These are phyloP conservation scores for Nebria brevicollis DNA, from an alignment of 2,888 invertebrate species.

Conservation along the genomic window DNA sequence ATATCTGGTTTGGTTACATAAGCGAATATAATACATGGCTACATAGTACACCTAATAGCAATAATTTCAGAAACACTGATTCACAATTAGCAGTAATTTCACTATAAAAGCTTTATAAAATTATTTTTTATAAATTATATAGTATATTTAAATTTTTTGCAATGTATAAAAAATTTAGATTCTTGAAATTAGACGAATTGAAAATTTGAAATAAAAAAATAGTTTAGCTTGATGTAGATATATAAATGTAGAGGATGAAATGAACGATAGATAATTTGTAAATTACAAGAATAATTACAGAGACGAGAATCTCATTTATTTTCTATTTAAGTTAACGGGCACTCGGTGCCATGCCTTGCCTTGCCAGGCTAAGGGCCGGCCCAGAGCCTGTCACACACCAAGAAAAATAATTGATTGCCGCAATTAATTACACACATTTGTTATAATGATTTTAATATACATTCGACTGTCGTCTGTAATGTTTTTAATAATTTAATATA, in stretches of 20 bases:
- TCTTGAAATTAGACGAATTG: too few species aligned
- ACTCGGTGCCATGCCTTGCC: background rate
- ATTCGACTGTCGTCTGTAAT: background rate
- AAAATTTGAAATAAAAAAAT: background rate
- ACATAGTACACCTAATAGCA: background rate
- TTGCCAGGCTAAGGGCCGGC: background rate
- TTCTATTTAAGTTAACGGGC: constrained; percentile 2
- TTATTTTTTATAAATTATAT: too few species aligned
- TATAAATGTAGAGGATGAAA: background rate
- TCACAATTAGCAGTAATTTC: too few species aligned
- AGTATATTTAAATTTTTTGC: too few species aligned
- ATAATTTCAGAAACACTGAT: too few species aligned
- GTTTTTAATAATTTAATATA: background rate
- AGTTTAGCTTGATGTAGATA: background rate
- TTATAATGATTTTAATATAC: constrained; percentile 8
- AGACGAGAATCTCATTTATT: constrained; percentile 34
- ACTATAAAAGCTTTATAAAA: too few species aligned
- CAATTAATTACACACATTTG: constrained; percentile 14
- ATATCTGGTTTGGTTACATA: background rate
- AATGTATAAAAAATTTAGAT: too few species aligned
- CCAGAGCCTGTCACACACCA: background rate
- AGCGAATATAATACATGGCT: background rate
- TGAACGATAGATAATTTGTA: constrained; percentile 36
- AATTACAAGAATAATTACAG: constrained; percentile 33
- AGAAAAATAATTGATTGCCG: background rate